These are phyloP conservation scores for Drosophila micromelanica DNA, from an alignment of 1,140 invertebrate species.

Conservation along the genomic window DNA sequence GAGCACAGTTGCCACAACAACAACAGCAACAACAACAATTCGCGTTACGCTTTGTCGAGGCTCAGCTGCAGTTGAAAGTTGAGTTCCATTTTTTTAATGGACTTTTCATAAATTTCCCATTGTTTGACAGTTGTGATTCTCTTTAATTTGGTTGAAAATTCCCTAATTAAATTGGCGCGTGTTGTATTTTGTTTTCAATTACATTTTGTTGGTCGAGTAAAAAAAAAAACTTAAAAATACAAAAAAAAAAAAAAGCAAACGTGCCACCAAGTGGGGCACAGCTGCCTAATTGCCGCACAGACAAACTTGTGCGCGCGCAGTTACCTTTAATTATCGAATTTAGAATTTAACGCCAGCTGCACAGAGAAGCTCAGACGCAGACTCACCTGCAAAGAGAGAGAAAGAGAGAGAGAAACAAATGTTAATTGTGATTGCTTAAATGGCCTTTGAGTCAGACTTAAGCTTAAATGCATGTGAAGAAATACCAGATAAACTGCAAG, in stretches of 20 bases:
- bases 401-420: constrained; percentile 26
- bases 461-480: not conserved
- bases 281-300: constrained; percentile 69
- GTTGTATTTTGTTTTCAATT: constrained; percentile 30
- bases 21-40: constrained; percentile 52
- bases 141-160: not conserved
- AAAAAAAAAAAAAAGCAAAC: not conserved
- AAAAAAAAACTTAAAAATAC: not conserved
- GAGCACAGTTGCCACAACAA: constrained; percentile 50
- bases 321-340: constrained; percentile 74
- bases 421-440: constrained; percentile 30
- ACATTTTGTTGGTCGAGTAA: constrained; percentile 16
- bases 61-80: constrained; percentile 64
- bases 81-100: constrained; percentile 39
- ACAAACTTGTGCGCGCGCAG: constrained; percentile 28
- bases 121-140: constrained; percentile 41
- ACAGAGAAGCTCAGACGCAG: constrained; percentile 15
- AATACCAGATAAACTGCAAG: not conserved
- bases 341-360: constrained; percentile 33
- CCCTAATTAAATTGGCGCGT: constrained; percentile 51
- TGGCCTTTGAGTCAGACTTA: constrained; percentile 35
- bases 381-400: constrained; percentile 68
- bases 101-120: constrained; percentile 76
- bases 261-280: constrained; percentile 55
- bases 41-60: constrained; percentile 59